Base-by-base conservation (phyloP, 2,888 invertebrate genomes). In the Synanthedon formicaeformis region DNA sequence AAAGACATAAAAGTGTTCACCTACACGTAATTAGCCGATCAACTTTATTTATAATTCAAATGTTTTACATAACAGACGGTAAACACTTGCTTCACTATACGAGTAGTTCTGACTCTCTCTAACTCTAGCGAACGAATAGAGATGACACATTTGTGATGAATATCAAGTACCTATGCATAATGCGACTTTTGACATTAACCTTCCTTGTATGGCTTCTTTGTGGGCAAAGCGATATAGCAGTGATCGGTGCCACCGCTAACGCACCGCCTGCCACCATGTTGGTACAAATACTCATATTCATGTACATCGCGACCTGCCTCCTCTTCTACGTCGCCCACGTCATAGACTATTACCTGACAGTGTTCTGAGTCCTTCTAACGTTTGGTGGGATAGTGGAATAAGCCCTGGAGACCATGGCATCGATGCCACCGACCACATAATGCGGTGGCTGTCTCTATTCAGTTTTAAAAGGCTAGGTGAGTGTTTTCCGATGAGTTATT, bases 201-300 rank as follows among this genome's bases (percentile, higher is more conserved):
- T 67, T 61, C 61, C 49, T 50, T 13, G 53, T 62, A 57, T 50
- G 65, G 64, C 62, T 65, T 65, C 64, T 52, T 14, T 50, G 52
- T 14, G 34, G 12, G 34, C 50, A 6, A 50, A 55, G 53, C 51
- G 53, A 51, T 51, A 27, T 53, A 50, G 52, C 52, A 50, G 52
- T 52, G 54, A 50, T 52, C 52, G 50, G 54, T 50, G 52, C 34
- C 34, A 34, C 34, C 34, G 8, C 34, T 51, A 50, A 41, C 50
- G 53, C 34, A n/a, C 13, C 34, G n/a, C 34, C 6, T 5, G 23
- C 56, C 71, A 78, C 62, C 69, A 88, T 88, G 88, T 72, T 88
- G 70, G 82, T 88, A 12, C 88, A 88, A 60, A 85, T 88, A 50
- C 73, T 88, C 14, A 84, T 88, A 50, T 85, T 88, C 72, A 84